Conservation (phyloP, 1,140 invertebrate genomes). For the Geopemphigus sp. region DNA sequence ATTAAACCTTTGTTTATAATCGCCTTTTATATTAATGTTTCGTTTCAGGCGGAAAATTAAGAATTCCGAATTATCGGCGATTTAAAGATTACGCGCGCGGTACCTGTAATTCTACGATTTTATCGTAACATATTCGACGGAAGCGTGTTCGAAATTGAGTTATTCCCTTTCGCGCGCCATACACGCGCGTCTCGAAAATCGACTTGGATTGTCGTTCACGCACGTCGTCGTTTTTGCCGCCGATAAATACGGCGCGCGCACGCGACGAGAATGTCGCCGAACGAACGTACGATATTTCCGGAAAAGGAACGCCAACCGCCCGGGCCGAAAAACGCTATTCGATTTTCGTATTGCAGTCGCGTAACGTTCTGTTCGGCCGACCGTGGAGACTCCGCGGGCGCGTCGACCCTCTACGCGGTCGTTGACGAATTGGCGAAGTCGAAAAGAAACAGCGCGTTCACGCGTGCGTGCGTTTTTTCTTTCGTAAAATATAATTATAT, state of each 20-base stretch:
- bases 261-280: conserved; percentile 5
- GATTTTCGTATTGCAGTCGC: conserved; percentile 34
- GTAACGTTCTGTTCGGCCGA: conserved; percentile 1
- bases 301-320: not conserved
- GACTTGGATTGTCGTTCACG: not conserved
- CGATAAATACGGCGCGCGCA: not conserved
- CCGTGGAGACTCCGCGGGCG: conserved; percentile 3
- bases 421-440: not conserved
- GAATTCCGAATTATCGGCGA: too few species aligned
- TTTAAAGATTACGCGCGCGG: too few species aligned
- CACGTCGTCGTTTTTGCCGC: not conserved
- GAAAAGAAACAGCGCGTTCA: not conserved
- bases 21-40: too few species aligned
- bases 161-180: not conserved
- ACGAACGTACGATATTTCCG: not conserved
- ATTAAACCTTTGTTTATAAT: too few species aligned
- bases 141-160: too few species aligned
- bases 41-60: too few species aligned
- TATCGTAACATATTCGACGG: too few species aligned
- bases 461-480: too few species aligned
- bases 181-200: not conserved
- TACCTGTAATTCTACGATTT: too few species aligned
- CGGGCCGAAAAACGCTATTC: not conserved
- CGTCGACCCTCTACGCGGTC: not conserved
- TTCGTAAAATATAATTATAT: too few species aligned